Evolutionary conservation across 1,140 invertebrate genomes (phyloP), one percentile per base, ranked within the genome.

Genomic region (Scylla paramamosain): DNA sequence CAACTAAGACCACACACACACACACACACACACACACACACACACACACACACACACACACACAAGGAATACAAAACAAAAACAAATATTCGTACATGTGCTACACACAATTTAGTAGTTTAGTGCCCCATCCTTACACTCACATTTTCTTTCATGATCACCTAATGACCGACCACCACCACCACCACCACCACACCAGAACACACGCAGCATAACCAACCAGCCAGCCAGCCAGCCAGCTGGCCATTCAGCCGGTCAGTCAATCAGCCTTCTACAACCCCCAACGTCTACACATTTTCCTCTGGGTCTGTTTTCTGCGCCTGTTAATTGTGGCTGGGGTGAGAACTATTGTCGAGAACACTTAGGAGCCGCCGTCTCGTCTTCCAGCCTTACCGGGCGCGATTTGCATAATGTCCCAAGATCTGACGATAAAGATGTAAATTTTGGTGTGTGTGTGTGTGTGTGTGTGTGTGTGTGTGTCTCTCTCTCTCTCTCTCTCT

Each of bases 341-440:
- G 67, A 77, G 67, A 77, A 77, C 67, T 25, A 77, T 77, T 77
- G 67, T 7, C 20, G 25, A 8, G 67, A 77, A 77, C 25, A n/a
- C 67, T n/a, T n/a, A n/a, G 25, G n/a, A 25, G 67, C 67, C 67
- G 67, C 67, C 67, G 16, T n/a, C 67, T 77, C 25, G 20, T n/a
- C 67, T 77, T n/a, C 20, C 25, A 77, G 25, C 67, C 67, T 77
- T n/a, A n/a, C 3, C 67, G 7, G 25, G 67, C 20, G 20, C 67
- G 67, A 77, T 77, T 77, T 77, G 67, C 67, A 77, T 77, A 77
- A 77, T 77, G 67, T 77, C 67, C 67, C 67, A 77, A 77, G 67
- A 77, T 77, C n/a, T n/a, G n/a, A 77, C 25, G 67, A 77, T 77
- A 77, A 77, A 77, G 67, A 77, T 77, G 67, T 77, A 77, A 77